Evolutionary conservation across 2,888 invertebrate species (phyloP), one percentile per base, ranked within the genome.

Genomic region (Isoperla grammatica): DNA sequence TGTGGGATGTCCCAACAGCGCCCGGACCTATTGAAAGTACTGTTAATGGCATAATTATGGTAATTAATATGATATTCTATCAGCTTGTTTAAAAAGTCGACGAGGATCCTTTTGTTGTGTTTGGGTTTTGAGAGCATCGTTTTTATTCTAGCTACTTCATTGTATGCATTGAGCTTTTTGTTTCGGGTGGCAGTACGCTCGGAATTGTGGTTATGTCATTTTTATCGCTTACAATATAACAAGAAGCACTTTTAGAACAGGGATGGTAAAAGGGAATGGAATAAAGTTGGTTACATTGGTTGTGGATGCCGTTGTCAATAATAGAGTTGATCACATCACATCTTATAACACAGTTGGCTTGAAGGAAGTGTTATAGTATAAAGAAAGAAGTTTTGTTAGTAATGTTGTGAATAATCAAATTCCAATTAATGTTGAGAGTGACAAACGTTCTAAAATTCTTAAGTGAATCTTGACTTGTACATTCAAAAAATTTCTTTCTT

Each of bases 21-120:
- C 53, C 5, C 57, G 19, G 12, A 37, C 37, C 62, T 57, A 62
- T 62, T 62, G 58, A 62, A 57, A 57, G 22, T 20, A 57, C 61
- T 59, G 53, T 61, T 63, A 59, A 63, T 63, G 63, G 55, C 61
- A 61, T 61, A 61, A 61, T 61, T 63, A 63, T 63, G 63, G 46
- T 63, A 63, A 63, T 63, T 60, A 60, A 57, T 53, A 53, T 53
- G 29, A 29, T 29, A 29, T 29, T 29, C 29, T 29, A 29, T 29
- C 29, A 29, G 29, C 29, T 29, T 29, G 29, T 29, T 29, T 29
- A 29, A 29, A 29, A 29, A 29, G 20, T 39, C 37, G 53, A 53
- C 37, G 53, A 39, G 39, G 39, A 53, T 53, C 12, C 53, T 53
- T 53, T 53, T 53, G 39, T 53, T 45, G 17, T 45, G 11, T 11